Percentiles rank a stretch among this genome's conserved stretches.
These are phyloP conservation scores for Hirtodrosophila alboralis DNA, from an alignment of 2,888 invertebrate species.

Conservation along the genomic window DNA sequence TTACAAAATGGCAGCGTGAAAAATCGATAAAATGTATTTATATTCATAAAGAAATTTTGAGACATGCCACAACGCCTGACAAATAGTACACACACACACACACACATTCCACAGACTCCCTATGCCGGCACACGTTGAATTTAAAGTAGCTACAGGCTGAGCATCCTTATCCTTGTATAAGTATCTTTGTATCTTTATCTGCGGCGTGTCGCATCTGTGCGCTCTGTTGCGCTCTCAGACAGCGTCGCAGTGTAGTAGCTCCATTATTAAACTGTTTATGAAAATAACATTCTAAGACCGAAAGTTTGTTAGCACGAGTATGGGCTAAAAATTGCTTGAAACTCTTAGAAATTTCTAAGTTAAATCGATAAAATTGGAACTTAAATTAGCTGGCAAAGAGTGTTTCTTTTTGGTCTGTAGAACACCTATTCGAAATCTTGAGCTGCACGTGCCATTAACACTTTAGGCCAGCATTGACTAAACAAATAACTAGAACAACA, in stretches of 20 bases:
- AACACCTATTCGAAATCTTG: constrained; percentile 4
- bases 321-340: no score
- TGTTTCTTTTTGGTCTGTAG: constrained; percentile 2
- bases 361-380: no score
- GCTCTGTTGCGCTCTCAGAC: constrained; percentile 8
- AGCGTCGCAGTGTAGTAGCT: constrained; percentile 9
- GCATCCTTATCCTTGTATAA: constrained; percentile 22
- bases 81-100: constrained; percentile 42
- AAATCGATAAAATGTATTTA: constrained; percentile 74
- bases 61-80: constrained; percentile 45
- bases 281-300: background rate
- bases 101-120: constrained; percentile 8
- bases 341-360: background rate
- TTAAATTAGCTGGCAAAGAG: background rate
- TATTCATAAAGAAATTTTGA: constrained; percentile 73
- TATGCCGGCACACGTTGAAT: constrained; percentile 60
- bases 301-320: no score
- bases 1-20: constrained; percentile 41
- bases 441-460: constrained; percentile 81
- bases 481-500: constrained; percentile 30
- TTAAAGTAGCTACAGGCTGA: constrained; percentile 66
- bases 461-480: constrained; percentile 55
- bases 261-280: constrained; percentile 18
- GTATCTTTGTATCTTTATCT: constrained; percentile 28
- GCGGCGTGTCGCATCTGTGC: constrained; percentile 38